Conservation (phyloP, 2,113 vertebrate genomes). For the Chinchilla lanigera region DNA sequence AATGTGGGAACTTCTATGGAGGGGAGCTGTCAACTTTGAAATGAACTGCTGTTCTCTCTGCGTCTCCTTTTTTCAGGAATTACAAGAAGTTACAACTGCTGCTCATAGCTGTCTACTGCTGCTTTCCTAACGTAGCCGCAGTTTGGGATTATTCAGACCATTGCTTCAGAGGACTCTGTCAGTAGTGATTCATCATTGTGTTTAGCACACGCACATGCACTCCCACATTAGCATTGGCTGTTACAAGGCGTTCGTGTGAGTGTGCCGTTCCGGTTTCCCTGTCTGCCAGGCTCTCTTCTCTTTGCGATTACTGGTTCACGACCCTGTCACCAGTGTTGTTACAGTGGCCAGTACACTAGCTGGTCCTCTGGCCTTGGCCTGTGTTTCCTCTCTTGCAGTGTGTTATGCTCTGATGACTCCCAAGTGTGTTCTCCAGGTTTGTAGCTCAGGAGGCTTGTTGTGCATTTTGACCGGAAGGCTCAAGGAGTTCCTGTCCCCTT, state of each 20-base stretch:
- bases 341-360: not conserved
- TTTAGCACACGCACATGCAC: not conserved
- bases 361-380: not conserved
- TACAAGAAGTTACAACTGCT: not conserved
- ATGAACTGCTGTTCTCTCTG: not conserved
- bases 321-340: not conserved
- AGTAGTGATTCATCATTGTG: not conserved
- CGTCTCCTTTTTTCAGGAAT: not conserved
- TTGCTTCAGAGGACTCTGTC: not conserved
- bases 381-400: not conserved
- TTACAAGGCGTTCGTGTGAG: not conserved
- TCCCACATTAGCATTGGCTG: not conserved
- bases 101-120: not conserved
- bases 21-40: not conserved
- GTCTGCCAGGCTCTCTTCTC: not conserved
- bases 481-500: conserved; percentile 3
- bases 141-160: not conserved
- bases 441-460: not conserved
- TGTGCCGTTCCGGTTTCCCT: not conserved
- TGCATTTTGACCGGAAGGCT: not conserved
- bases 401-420: not conserved
- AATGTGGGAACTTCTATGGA: not conserved
- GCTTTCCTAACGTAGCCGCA: not conserved
- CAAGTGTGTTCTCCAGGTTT: not conserved
- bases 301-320: not conserved